Conservation (phyloP, 2,113 vertebrate genomes). For the Nanorana parkeri region DNA sequence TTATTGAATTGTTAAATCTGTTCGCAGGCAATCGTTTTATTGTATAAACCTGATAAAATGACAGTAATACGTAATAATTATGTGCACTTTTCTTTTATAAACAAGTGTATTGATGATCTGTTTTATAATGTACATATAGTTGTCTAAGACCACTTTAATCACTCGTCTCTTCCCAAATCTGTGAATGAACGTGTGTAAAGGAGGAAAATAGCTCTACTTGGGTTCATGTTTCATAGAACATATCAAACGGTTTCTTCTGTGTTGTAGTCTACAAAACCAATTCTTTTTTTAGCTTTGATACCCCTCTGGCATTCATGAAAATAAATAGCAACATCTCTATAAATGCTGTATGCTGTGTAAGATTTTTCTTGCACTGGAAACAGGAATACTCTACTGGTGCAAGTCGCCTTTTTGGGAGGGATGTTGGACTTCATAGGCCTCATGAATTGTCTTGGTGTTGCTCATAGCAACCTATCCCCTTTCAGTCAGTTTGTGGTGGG, state of each 20-base stretch:
- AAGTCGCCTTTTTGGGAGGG: not conserved
- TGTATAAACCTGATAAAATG: constrained; percentile 79
- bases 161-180: constrained; percentile 74
- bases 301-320: constrained; percentile 70
- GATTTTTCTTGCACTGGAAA: not conserved
- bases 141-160: constrained; percentile 77
- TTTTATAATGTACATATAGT: constrained; percentile 85
- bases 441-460: no score
- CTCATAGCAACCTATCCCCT: no score
- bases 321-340: constrained; percentile 50
- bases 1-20: constrained; percentile 76
- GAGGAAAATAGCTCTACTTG: constrained; percentile 11
- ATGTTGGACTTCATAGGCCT: no score
- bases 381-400: not conserved
- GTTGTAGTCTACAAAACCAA: constrained; percentile 60
- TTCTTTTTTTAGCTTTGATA: constrained; percentile 69
- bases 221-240: constrained; percentile 65
- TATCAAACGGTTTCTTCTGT: constrained; percentile 60
- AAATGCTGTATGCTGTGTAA: not conserved
- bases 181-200: constrained; percentile 66
- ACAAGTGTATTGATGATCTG: constrained; percentile 79
- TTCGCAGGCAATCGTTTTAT: constrained; percentile 75
- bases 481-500: no score
- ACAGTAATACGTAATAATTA: constrained; percentile 80
- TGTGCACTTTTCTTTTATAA: constrained; percentile 98